A percentile compares a stretch with the other conserved stretches of the same genome.
phyloP scores from a whole-genome alignment of 2,797 vertebrate species.

The Platyrinchus mystaceus region DNA sequence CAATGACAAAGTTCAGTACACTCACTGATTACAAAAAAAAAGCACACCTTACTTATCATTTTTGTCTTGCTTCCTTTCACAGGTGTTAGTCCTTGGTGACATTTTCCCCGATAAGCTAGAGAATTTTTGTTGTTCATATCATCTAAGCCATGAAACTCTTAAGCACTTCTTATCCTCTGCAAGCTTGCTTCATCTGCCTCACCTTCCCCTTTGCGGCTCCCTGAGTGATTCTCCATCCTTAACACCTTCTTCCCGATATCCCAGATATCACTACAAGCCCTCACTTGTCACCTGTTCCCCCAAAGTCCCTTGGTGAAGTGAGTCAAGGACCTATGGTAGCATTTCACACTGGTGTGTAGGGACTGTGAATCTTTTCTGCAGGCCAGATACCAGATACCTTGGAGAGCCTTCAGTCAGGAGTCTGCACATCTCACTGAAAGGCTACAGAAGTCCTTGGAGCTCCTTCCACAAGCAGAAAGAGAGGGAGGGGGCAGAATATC shows the following conservation, averaged over 20 bases:
- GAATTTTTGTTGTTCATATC: background rate
- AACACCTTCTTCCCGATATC: background rate
- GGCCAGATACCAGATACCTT: background rate
- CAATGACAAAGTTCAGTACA: background rate
- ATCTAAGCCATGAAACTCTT: background rate
- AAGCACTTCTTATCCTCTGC: background rate
- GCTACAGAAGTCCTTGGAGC: background rate
- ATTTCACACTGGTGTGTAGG: background rate
- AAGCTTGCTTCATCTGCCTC: background rate
- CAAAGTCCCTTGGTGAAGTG: background rate
- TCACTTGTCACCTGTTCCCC: background rate
- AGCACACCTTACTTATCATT: background rate
- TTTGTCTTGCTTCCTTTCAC: background rate
- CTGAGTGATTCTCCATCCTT: background rate
- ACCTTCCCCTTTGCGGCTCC: background rate
- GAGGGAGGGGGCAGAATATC: background rate
- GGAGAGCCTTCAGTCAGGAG: background rate
- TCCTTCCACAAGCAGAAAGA: background rate
- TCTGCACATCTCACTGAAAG: background rate
- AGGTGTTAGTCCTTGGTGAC: background rate
- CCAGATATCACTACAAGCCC: background rate
- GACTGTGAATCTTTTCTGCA: background rate
- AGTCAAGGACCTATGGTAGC: background rate
- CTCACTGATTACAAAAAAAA: background rate
- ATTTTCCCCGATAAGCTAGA: background rate